These are phyloP conservation scores for Callimorpha dominula DNA, from an alignment of 2,888 invertebrate species.

Conservation along the genomic window DNA sequence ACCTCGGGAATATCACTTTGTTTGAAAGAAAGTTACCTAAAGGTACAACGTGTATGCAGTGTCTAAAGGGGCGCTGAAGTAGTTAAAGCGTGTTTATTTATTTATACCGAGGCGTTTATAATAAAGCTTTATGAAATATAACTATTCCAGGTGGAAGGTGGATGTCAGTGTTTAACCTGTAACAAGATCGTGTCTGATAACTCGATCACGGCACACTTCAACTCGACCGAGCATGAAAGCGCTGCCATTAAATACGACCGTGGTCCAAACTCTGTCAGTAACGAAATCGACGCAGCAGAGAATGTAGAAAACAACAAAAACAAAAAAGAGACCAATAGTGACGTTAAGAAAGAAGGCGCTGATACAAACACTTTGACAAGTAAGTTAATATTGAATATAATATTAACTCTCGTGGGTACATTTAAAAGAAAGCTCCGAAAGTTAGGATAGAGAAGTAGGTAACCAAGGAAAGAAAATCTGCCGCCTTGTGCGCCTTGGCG, in stretches of 20 bases:
- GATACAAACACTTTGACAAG: neutral
- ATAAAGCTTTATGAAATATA: neutral
- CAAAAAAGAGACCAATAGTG: neutral
- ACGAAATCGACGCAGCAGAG: neutral
- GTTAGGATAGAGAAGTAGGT: too few relatives aligned
- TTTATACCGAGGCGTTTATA: too few relatives aligned
- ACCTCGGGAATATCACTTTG: too few relatives aligned
- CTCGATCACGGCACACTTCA: constrained; percentile 8
- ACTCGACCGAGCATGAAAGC: neutral
- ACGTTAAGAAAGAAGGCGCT: neutral
- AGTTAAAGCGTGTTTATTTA: too few relatives aligned
- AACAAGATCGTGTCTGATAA: constrained; percentile 8
- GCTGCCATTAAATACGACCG: neutral
- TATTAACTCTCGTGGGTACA: too few relatives aligned
- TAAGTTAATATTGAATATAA: neutral
- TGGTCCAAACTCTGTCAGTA: neutral
- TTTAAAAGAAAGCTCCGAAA: too few relatives aligned
- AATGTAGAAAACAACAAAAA: neutral
- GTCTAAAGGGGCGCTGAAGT: too few relatives aligned
- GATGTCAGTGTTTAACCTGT: constrained; percentile 24
- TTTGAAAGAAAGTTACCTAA: too few relatives aligned
- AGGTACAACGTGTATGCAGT: too few relatives aligned
- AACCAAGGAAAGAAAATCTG: too few relatives aligned
- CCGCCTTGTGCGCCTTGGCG: too few relatives aligned
- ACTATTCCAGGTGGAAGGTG: constrained; percentile 8